These are phyloP conservation scores for Hybos culiciformis DNA, from an alignment of 2,888 invertebrate genomes.

Conservation along the genomic window DNA sequence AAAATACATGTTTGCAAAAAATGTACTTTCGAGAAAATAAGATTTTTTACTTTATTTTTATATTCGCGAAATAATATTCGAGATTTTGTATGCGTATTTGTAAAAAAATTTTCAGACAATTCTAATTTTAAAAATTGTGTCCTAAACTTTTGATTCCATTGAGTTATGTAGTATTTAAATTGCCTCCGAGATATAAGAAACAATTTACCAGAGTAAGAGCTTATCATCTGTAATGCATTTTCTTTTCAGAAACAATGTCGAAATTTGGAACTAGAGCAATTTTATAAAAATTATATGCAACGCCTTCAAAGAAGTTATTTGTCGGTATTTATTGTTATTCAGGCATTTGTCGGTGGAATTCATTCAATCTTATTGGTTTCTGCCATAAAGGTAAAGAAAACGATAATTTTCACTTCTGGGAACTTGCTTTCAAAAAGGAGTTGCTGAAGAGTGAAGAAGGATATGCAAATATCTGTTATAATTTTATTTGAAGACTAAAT, in stretches of 20 bases:
- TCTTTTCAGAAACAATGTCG: slow-evolving; percentile 59
- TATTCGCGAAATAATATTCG: too few species aligned
- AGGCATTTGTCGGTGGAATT: slow-evolving; percentile 47
- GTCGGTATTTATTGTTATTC: slow-evolving; percentile 57
- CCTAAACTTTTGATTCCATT: neutral
- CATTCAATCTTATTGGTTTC: slow-evolving; percentile 46
- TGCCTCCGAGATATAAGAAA: neutral
- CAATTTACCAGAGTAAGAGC: neutral
- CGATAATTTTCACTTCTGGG: neutral
- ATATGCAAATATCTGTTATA: neutral
- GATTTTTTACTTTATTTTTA: too few species aligned
- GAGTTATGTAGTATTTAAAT: neutral
- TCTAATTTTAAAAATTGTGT: too few species aligned
- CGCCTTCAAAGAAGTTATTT: slow-evolving; percentile 66
- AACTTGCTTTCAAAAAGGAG: neutral
- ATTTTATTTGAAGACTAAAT: neutral
- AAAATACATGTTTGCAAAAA: too few species aligned
- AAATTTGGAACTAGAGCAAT: slow-evolving; percentile 56
- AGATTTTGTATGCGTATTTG: too few species aligned
- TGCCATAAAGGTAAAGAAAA: slow-evolving; percentile 31
- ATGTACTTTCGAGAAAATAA: too few species aligned
- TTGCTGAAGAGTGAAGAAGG: neutral
- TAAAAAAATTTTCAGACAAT: too few species aligned
- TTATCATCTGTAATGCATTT: too few species aligned
- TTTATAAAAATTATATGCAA: slow-evolving; percentile 62